Evolutionary conservation across 2,797 vertebrate species (phyloP).

Genomic region (Gila robusta): DNA sequence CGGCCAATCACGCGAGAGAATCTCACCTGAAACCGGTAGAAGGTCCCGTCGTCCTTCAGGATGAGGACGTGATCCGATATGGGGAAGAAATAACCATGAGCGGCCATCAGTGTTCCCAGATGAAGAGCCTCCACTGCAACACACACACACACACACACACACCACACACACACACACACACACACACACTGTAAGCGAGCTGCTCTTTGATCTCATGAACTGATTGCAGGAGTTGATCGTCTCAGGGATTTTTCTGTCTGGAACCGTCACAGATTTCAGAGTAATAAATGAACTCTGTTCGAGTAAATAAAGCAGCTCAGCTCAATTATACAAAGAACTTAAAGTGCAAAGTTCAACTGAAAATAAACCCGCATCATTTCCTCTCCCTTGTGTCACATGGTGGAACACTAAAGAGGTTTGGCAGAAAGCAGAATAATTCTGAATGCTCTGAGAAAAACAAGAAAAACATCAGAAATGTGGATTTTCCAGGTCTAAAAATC

Average conservation of each 20-base stretch:
- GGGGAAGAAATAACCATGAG: slow-evolving; percentile 89
- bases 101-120: slow-evolving; percentile 87
- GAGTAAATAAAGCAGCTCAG: background rate
- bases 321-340: background rate
- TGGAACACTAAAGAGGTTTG: background rate
- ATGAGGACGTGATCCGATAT: slow-evolving; percentile 88
- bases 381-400: background rate
- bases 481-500: too few species aligned
- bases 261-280: background rate
- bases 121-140: slow-evolving; percentile 85
- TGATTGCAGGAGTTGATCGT: too few species aligned
- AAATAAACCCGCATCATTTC: background rate
- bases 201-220: background rate
- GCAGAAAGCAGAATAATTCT: background rate
- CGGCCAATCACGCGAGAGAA: background rate
- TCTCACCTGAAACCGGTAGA: slow-evolving; percentile 86
- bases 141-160: slow-evolving; percentile 17
- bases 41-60: slow-evolving; percentile 87
- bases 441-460: too few species aligned
- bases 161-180: slow-evolving; percentile 28
- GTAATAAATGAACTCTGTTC: background rate
- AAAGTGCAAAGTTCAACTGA: background rate
- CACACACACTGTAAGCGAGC: background rate
- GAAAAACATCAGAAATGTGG: too few species aligned
- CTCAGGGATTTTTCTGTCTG: background rate